Evolutionary conservation across 2,888 invertebrate species (phyloP).

Genomic region (Xanthostigma xanthostigma): DNA sequence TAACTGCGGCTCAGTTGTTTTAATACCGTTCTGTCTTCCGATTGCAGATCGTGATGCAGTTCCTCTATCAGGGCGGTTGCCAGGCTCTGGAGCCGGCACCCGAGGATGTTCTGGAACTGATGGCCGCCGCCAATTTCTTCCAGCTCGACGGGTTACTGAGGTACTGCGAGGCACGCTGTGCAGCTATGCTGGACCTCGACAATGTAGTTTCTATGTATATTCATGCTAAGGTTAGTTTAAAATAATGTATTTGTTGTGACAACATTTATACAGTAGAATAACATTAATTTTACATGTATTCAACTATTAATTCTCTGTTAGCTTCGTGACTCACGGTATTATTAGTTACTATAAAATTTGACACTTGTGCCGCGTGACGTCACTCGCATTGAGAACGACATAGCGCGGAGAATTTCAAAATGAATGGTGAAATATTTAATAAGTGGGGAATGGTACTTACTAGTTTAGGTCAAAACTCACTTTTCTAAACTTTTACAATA

Average conservation of each 20-base stretch:
- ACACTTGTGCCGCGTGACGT: too few species aligned
- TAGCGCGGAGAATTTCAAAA: too few species aligned
- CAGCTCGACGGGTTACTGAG: slow-evolving; percentile 71
- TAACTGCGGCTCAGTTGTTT: slow-evolving; percentile 1
- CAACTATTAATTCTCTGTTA: too few species aligned
- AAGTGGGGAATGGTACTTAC: too few species aligned
- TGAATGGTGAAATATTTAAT: too few species aligned
- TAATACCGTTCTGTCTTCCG: too few species aligned
- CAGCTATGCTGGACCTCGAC: slow-evolving; percentile 68
- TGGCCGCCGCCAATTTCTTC: slow-evolving; percentile 87
- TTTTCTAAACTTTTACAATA: too few species aligned
- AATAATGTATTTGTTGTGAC: not conserved
- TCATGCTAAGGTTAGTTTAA: slow-evolving; percentile 61
- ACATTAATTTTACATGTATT: too few species aligned
- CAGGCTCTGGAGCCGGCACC: slow-evolving; percentile 61
- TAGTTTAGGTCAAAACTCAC: too few species aligned
- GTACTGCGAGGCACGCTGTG: slow-evolving; percentile 75
- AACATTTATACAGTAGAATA: not conserved
- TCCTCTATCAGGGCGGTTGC: slow-evolving; percentile 80
- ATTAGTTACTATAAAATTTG: too few species aligned
- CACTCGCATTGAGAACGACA: too few species aligned
- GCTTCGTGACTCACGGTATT: too few species aligned
- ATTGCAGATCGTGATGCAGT: slow-evolving; percentile 78
- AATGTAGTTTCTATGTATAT: slow-evolving; percentile 87
- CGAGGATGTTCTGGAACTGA: slow-evolving; percentile 69